phyloP scores from a whole-genome alignment of 2,888 invertebrate species.

The Mantis religiosa region DNA sequence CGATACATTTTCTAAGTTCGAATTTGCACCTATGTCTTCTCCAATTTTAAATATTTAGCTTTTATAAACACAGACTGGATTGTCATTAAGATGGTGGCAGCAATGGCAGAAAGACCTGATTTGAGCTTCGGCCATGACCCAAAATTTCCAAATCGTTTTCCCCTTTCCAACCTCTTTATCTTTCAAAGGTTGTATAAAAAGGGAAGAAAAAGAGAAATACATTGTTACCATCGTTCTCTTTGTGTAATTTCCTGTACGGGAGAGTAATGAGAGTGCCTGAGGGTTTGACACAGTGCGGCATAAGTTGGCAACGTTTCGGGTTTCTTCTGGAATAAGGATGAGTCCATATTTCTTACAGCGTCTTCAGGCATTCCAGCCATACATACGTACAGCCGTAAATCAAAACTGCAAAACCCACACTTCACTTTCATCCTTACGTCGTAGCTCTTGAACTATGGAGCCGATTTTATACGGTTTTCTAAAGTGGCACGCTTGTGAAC shows the following conservation, averaged over 20 bases:
- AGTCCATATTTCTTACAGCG: not conserved
- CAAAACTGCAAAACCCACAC: not conserved
- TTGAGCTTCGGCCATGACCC: no score
- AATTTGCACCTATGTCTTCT: no score
- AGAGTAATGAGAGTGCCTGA: not conserved
- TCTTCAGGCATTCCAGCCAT: not conserved
- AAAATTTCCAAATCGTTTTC: no score
- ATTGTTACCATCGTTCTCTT: not conserved
- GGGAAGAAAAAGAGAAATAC: not conserved
- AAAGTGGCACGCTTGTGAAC: no score
- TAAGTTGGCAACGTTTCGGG: not conserved
- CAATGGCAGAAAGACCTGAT: no score
- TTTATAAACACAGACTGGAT: no score
- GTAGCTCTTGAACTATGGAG: not conserved
- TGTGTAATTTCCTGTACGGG: not conserved
- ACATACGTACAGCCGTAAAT: not conserved
- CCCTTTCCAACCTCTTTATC: no score
- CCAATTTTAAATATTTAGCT: no score
- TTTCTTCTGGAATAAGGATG: not conserved
- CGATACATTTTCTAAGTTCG: no score
- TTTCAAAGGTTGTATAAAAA: not conserved
- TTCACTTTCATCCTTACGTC: not conserved
- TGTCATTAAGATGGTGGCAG: no score
- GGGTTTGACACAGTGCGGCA: not conserved
- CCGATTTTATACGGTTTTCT: not conserved